phyloP scores from a whole-genome alignment of 2,888 invertebrate genomes.

The Girardia tigrina region DNA sequence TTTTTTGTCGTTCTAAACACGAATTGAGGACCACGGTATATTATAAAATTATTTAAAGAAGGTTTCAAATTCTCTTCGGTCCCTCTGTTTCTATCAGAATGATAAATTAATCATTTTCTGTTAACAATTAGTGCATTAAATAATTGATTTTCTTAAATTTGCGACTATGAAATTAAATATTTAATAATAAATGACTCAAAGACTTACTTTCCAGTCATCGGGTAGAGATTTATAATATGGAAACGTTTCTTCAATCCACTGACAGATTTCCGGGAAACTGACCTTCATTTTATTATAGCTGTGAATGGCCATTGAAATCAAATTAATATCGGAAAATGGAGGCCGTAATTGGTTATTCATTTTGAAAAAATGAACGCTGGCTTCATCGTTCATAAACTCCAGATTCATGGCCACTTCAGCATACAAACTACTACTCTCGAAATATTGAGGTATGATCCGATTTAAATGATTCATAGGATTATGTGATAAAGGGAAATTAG shows the following conservation, averaged over 20 bases:
- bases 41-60: no score
- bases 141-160: no score
- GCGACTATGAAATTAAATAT: not conserved
- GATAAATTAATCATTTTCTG: no score
- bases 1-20: no score
- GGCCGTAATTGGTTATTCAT: slow-evolving; percentile 3
- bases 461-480: slow-evolving; percentile 5
- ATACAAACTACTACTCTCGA: not conserved
- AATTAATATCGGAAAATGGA: slow-evolving; percentile 2
- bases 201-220: slow-evolving; percentile 9
- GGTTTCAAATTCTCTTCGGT: no score
- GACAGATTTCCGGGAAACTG: slow-evolving; percentile 15
- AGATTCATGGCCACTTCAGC: not conserved
- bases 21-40: no score
- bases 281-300: slow-evolving; percentile 19
- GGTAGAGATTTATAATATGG: not conserved
- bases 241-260: slow-evolving; percentile 12
- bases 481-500: not conserved
- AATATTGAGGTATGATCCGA: slow-evolving; percentile 17
- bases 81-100: no score
- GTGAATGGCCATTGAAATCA: slow-evolving; percentile 13
- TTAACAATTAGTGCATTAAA: no score
- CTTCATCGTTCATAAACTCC: slow-evolving; percentile 8
- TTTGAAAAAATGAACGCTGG: not conserved
- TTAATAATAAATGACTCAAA: not conserved